Percentiles rank a stretch among this genome's conserved stretches.
These are phyloP conservation scores for Elysia crispata DNA, from an alignment of 2,888 invertebrate genomes.

Conservation along the genomic window DNA sequence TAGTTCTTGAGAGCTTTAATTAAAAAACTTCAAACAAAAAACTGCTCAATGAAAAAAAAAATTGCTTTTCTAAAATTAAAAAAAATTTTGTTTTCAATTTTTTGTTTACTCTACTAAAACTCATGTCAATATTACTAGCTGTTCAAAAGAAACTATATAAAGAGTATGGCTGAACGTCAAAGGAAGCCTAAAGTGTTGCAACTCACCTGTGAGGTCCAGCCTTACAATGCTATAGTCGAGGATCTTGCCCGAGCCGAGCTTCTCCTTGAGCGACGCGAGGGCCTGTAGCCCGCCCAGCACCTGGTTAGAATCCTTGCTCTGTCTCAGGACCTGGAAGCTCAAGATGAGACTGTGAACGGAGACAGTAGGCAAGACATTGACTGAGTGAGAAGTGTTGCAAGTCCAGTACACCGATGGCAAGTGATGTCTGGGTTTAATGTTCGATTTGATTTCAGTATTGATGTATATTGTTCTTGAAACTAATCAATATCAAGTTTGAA, in stretches of 20 bases:
- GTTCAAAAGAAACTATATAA: background rate
- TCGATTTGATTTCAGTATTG: no score
- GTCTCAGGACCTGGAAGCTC: constrained; percentile 57
- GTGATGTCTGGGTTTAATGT: no score
- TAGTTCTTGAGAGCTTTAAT: no score
- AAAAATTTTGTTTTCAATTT: no score
- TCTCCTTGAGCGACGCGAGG: constrained; percentile 82
- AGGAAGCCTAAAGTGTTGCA: background rate
- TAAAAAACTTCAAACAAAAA: no score
- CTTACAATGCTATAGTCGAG: constrained; percentile 86
- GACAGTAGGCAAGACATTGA: no score
- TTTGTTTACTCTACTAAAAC: no score
- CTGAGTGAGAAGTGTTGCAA: background rate
- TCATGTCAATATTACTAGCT: no score
- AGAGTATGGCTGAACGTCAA: background rate
- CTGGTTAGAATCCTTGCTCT: constrained; percentile 40
- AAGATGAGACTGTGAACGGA: constrained; percentile 66
- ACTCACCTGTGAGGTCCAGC: constrained; percentile 84
- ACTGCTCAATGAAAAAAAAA: no score
- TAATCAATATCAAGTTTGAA: no score
- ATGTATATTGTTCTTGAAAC: no score
- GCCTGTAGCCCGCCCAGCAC: constrained; percentile 63
- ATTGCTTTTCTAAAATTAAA: no score
- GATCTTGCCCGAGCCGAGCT: constrained; percentile 85
- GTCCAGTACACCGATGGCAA: background rate